Conservation (phyloP, 2,888 invertebrate genomes). For the Podabrus alpinus region DNA sequence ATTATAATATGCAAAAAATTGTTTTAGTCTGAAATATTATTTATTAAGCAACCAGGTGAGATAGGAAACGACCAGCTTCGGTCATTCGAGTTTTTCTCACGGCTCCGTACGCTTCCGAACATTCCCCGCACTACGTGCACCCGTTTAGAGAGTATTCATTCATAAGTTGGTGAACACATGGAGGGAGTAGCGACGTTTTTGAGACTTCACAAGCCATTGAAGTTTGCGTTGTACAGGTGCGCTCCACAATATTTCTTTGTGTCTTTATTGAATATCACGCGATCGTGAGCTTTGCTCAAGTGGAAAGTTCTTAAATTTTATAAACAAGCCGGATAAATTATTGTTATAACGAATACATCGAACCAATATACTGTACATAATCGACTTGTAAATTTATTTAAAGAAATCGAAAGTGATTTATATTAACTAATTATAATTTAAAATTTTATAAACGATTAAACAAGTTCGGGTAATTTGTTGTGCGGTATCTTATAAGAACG, state of each 20-base stretch:
- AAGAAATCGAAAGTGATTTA: neutral
- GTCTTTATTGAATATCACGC: conserved; percentile 12
- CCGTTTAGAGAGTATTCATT: conserved; percentile 59
- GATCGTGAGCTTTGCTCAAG: conserved; percentile 3
- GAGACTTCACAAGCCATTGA: conserved; percentile 41
- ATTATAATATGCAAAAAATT: conserved; percentile 20
- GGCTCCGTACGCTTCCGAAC: conserved; percentile 21
- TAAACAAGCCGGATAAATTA: neutral
- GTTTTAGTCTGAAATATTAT: conserved; percentile 22
- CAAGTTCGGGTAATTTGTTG: neutral
- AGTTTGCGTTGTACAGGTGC: conserved; percentile 43
- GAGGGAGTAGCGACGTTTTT: conserved; percentile 46
- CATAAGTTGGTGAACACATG: conserved; percentile 50
- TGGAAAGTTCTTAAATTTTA: conserved; percentile 3
- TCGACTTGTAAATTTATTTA: neutral
- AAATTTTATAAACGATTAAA: neutral
- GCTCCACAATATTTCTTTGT: conserved; percentile 33
- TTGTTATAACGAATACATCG: neutral
- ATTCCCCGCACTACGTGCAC: conserved; percentile 33
- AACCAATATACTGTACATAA: neutral
- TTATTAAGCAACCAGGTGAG: conserved; percentile 33
- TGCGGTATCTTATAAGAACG: neutral
- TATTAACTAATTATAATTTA: neutral
- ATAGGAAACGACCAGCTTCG: conserved; percentile 24
- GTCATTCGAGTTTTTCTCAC: conserved; percentile 36